A percentile compares a stretch with the other conserved stretches of the same genome.
These are phyloP conservation scores for Zingel zingel DNA, from an alignment of 2,113 vertebrate genomes.

Conservation along the genomic window DNA sequence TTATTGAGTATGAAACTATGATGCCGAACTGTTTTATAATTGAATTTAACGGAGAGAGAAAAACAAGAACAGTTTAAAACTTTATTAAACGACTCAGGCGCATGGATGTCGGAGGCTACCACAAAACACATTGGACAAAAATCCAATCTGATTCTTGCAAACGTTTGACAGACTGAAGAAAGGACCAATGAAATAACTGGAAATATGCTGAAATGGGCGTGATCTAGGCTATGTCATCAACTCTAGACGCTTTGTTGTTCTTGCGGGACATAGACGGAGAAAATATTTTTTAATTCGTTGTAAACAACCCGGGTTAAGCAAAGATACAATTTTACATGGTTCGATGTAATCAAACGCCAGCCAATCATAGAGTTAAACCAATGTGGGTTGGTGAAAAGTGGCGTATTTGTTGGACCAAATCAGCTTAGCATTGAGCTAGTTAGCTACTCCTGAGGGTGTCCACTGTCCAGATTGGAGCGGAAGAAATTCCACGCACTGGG, in stretches of 20 bases:
- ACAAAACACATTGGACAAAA: background rate
- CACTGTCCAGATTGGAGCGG: conserved; percentile 57
- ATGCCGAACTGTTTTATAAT: too few species aligned
- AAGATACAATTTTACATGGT: background rate
- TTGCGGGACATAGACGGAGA: conserved; percentile 49
- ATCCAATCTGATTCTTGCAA: conserved; percentile 57
- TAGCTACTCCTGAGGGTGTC: conserved; percentile 43
- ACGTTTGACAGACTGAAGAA: conserved; percentile 36
- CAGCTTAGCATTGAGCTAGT: conserved; percentile 39
- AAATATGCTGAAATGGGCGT: conserved; percentile 69
- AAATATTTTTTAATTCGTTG: background rate
- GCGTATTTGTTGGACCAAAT: conserved; percentile 16
- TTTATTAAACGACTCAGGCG: too few species aligned
- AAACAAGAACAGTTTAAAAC: too few species aligned
- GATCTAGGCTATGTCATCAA: conserved; percentile 61
- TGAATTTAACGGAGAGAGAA: too few species aligned
- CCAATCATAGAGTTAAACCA: background rate
- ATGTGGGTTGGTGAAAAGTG: conserved; percentile 7
- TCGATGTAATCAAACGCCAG: rapidly evolving
- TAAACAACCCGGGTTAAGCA: background rate
- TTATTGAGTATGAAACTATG: too few species aligned
- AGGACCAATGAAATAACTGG: conserved; percentile 65
- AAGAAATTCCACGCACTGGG: conserved; percentile 67
- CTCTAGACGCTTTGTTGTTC: conserved; percentile 82
- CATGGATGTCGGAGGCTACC: too few species aligned